These are phyloP conservation scores for Bostrychus sinensis DNA, from an alignment of 2,113 vertebrate genomes.

Conservation along the genomic window DNA sequence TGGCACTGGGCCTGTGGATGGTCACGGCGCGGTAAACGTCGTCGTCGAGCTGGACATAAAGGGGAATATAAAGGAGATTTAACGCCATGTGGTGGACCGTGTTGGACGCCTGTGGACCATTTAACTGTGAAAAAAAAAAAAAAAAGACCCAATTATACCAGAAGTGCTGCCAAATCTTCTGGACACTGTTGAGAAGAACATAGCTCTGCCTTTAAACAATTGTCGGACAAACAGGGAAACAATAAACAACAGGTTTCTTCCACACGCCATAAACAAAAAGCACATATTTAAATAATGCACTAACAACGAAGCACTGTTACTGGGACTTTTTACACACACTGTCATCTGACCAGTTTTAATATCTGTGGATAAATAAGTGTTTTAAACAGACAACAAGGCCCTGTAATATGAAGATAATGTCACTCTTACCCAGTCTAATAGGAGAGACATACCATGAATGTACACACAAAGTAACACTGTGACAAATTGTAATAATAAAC, in stretches of 20 bases:
- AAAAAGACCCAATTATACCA: conserved; percentile 26
- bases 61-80: neutral
- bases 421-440: neutral
- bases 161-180: conserved; percentile 9
- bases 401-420: neutral
- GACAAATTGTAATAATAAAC: no score
- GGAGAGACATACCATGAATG: neutral
- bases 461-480: neutral
- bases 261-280: conserved; percentile 39
- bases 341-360: no score
- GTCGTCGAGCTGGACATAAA: neutral
- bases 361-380: neutral
- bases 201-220: conserved; percentile 20
- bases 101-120: conserved; percentile 33
- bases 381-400: conserved; percentile 1
- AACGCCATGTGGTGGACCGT: neutral
- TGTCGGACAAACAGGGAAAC: conserved; percentile 25
- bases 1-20: conserved; percentile 97
- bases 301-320: conserved; percentile 31
- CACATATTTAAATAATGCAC: conserved; percentile 47
- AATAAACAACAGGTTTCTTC: conserved; percentile 15
- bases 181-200: conserved; percentile 31
- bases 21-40: conserved; percentile 89
- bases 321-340: neutral
- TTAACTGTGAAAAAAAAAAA: conserved; percentile 43